phyloP scores from a whole-genome alignment of 2,888 invertebrate species.

The Drosophila formosana region DNA sequence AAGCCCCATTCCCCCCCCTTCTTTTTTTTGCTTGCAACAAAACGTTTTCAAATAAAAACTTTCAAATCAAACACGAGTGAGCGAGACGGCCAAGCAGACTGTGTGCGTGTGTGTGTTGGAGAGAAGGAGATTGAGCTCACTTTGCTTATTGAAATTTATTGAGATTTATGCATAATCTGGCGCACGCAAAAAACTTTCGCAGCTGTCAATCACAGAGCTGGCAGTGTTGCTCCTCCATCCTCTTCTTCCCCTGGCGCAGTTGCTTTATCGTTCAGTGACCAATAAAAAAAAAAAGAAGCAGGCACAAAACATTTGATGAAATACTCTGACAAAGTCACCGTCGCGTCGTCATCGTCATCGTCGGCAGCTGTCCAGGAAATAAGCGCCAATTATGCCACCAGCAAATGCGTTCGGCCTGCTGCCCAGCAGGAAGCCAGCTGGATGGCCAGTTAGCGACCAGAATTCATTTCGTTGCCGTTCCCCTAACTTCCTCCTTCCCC shows the following conservation, averaged over 20 bases:
- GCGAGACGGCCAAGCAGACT: slow-evolving; percentile 2
- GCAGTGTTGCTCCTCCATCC: neutral
- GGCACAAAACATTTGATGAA: slow-evolving; percentile 75
- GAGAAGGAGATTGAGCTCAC: slow-evolving; percentile 21
- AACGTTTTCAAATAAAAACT: slow-evolving; percentile 31
- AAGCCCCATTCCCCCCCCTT: neutral
- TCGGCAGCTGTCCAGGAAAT: slow-evolving; percentile 81
- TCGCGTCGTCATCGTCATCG: slow-evolving; percentile 21
- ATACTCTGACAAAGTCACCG: slow-evolving; percentile 40
- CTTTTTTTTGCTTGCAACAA: slow-evolving; percentile 4
- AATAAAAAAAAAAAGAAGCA: slow-evolving; percentile 64
- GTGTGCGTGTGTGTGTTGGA: no score
- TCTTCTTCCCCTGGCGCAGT: neutral
- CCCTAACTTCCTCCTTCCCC: slow-evolving; percentile 52
- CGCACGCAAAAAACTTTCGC: slow-evolving; percentile 58
- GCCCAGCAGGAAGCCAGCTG: slow-evolving; percentile 76
- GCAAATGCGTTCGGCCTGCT: slow-evolving; percentile 69
- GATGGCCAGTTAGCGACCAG: slow-evolving; percentile 75
- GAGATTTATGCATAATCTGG: slow-evolving; percentile 80
- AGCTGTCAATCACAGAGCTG: slow-evolving; percentile 77
- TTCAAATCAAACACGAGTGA: slow-evolving; percentile 9
- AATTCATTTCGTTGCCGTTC: slow-evolving; percentile 66
- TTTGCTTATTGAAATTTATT: slow-evolving; percentile 77
- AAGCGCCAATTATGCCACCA: slow-evolving; percentile 82
- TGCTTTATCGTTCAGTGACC: slow-evolving; percentile 72